Conservation (phyloP, 1,140 invertebrate species). For the Rhagoletis zephyria region DNA sequence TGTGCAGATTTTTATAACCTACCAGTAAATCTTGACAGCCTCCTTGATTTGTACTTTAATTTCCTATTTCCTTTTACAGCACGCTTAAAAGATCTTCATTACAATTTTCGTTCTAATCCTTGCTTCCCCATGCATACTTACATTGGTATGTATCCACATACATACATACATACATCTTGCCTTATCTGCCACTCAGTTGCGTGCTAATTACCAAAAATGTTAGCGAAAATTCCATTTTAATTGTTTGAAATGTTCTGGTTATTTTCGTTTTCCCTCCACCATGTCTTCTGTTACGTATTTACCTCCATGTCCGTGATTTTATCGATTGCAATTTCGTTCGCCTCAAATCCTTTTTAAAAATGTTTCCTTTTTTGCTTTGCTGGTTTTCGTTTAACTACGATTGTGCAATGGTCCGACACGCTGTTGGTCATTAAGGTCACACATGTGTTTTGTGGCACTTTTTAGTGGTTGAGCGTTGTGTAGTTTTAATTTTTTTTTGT, state of each 20-base stretch:
- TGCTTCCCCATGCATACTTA: too few relatives aligned
- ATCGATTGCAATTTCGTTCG: conserved; percentile 37
- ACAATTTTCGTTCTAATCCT: background rate
- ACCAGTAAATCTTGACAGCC: too few relatives aligned
- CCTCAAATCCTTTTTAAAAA: conserved; percentile 37
- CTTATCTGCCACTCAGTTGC: conserved; percentile 17
- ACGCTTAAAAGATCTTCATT: too few relatives aligned
- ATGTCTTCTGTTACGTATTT: background rate
- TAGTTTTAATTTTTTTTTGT: background rate
- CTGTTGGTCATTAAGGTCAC: conserved; percentile 48
- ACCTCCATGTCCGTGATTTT: conserved; percentile 6
- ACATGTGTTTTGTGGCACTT: conserved; percentile 45
- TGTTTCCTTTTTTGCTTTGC: background rate
- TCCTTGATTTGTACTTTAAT: too few relatives aligned
- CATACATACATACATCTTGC: background rate
- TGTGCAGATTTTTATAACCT: too few relatives aligned
- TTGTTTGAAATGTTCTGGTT: conserved; percentile 9
- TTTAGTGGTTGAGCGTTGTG: conserved; percentile 10
- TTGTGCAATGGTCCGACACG: conserved; percentile 40
- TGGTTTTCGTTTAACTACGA: background rate
- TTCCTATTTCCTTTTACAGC: too few relatives aligned
- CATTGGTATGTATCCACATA: too few relatives aligned
- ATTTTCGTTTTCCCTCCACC: too few relatives aligned
- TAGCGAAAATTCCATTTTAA: conserved; percentile 44
- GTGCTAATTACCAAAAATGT: conserved; percentile 49